These are phyloP conservation scores for Protomyctophum bolini DNA, from an alignment of 2,113 vertebrate genomes.

Conservation along the genomic window DNA sequence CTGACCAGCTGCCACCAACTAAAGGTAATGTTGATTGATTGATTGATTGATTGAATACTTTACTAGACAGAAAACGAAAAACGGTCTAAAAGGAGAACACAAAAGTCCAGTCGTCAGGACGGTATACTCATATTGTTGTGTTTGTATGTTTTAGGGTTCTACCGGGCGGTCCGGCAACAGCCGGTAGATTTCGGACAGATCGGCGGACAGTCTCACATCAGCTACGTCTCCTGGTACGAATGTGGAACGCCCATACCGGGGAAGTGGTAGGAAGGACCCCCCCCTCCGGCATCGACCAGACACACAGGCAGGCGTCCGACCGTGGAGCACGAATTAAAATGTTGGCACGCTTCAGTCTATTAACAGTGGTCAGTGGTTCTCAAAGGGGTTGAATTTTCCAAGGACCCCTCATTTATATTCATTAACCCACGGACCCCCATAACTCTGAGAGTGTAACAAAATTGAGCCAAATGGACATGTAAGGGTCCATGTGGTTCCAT, in stretches of 20 bases:
- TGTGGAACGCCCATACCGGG: slow-evolving; percentile 94
- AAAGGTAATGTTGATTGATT: background rate
- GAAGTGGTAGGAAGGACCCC: slow-evolving; percentile 85
- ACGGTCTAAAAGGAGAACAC: too few species aligned
- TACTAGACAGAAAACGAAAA: too few species aligned
- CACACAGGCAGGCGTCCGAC: background rate
- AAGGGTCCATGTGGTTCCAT: too few species aligned
- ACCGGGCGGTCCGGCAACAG: slow-evolving; percentile 90
- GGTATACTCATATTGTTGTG: background rate
- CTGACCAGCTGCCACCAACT: slow-evolving; percentile 81
- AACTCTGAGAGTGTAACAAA: too few species aligned
- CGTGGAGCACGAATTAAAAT: slow-evolving; percentile 22
- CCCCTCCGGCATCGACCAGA: background rate
- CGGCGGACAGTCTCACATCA: slow-evolving; percentile 88
- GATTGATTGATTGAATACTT: background rate
- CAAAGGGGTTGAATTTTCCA: too few species aligned
- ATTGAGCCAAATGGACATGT: background rate
- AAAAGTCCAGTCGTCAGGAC: too few species aligned
- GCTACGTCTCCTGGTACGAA: slow-evolving; percentile 95
- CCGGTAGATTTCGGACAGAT: slow-evolving; percentile 92
- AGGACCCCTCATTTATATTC: slow-evolving; percentile 25
- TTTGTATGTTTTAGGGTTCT: slow-evolving; percentile 81
- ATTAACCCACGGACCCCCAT: slow-evolving; percentile 8
- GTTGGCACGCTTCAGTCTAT: too few species aligned
- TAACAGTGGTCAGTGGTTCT: background rate